Conservation (phyloP, 1,140 invertebrate species). For the Magallana ariakensis region DNA sequence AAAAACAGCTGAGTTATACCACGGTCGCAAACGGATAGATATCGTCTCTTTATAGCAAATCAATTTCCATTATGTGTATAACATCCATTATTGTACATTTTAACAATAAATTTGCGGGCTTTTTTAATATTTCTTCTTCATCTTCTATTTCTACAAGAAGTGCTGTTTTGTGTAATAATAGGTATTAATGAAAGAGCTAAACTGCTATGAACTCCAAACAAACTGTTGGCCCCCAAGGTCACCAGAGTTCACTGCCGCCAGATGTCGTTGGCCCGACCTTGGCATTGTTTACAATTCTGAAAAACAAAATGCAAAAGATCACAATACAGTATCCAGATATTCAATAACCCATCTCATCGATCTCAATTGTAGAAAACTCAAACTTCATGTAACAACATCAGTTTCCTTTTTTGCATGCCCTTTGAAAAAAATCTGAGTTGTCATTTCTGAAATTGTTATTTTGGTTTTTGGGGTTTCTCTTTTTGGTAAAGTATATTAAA, state of each 20-base stretch:
- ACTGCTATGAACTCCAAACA: not conserved
- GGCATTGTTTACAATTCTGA: conserved; percentile 10
- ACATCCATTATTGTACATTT: conserved; percentile 5
- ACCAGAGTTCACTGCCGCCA: not conserved
- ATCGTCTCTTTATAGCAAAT: not conserved
- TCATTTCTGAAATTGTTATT: too few species aligned
- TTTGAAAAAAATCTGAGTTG: too few species aligned
- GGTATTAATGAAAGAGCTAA: conserved; percentile 9
- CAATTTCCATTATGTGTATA: conserved; percentile 22
- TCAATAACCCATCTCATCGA: not conserved
- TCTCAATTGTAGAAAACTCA: not conserved
- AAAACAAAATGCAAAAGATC: conserved; percentile 11
- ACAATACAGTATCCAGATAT: not conserved
- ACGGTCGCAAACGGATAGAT: not conserved
- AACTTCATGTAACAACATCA: too few species aligned
- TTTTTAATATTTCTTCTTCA: not conserved
- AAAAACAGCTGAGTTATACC: not conserved
- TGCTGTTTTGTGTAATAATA: conserved; percentile 16
- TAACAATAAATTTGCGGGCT: not conserved
- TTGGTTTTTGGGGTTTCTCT: too few species aligned
- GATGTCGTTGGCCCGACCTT: conserved; percentile 17
- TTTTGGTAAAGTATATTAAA: too few species aligned
- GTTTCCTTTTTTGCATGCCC: too few species aligned
- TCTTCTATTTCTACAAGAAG: not conserved
- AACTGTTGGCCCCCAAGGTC: not conserved